Conservation (phyloP, 2,113 vertebrate species). For the Clupea harengus region DNA sequence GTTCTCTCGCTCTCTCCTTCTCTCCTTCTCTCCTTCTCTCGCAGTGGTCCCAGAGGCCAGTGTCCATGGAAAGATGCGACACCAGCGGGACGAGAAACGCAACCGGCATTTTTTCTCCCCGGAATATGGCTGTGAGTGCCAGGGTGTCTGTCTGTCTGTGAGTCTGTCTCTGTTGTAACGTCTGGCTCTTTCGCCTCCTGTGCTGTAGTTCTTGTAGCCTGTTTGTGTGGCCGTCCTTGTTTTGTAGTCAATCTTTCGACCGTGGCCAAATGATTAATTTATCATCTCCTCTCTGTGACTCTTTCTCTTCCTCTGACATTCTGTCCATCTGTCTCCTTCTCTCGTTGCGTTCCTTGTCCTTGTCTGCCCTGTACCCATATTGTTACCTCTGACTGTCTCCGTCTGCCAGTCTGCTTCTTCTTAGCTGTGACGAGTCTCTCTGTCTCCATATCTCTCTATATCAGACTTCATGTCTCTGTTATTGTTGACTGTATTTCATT, state of each 20-base stretch:
- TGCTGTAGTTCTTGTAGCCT: not conserved
- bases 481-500: not conserved
- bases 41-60: constrained; percentile 75
- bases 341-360: not conserved
- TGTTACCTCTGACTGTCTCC: not conserved
- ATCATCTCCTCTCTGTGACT: not conserved
- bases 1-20: too few relatives aligned
- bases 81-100: constrained; percentile 80
- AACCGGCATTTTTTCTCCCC: constrained; percentile 92
- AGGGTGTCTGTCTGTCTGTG: not conserved
- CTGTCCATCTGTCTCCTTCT: not conserved
- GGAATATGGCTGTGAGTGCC: constrained; percentile 84
- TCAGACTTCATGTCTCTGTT: not conserved
- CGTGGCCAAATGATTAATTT: not conserved
- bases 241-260: not conserved
- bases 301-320: not conserved
- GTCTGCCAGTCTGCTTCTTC: constrained; percentile 86
- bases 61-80: constrained; percentile 75
- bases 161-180: constrained; percentile 2
- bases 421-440: constrained; percentile 73
- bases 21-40: too few relatives aligned
- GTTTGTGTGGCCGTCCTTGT: not conserved
- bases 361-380: not conserved
- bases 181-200: not conserved
- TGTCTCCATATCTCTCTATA: not conserved